phyloP scores from a whole-genome alignment of 35 echinoderm and acorn worm species.

The Apostichopus californicus region DNA sequence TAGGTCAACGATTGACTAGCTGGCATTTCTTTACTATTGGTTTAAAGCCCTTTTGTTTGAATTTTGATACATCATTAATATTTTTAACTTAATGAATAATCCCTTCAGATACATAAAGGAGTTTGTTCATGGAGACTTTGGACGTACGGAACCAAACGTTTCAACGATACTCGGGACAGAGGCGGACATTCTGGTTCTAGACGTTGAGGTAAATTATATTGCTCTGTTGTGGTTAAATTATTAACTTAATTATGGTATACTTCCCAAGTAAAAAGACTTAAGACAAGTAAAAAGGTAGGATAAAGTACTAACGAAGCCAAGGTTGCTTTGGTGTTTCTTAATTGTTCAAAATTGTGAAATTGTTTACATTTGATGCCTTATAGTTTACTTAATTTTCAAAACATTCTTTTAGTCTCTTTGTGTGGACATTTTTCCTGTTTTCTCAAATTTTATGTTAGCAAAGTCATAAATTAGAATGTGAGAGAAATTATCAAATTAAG shows the following conservation, averaged over 20 bases:
- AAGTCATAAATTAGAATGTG: too few species aligned
- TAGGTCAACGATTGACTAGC: too few species aligned
- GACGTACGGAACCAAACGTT: conserved; percentile 83
- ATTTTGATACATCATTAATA: neutral
- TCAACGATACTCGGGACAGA: conserved; percentile 70
- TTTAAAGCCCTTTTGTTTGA: neutral
- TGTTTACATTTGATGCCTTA: too few species aligned
- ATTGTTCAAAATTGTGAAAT: too few species aligned
- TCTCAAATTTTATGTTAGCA: too few species aligned
- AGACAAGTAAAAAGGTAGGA: too few species aligned
- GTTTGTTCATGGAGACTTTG: conserved; percentile 98
- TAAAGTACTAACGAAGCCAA: too few species aligned
- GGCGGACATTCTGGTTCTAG: conserved; percentile 84
- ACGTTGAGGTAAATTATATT: conserved; percentile 81
- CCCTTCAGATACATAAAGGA: conserved; percentile 93
- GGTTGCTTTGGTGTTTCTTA: too few species aligned
- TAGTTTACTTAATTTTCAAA: too few species aligned
- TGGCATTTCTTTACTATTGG: neutral
- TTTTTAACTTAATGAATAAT: neutral
- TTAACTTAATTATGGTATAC: neutral
- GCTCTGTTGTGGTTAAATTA: neutral
- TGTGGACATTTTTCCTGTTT: too few species aligned
- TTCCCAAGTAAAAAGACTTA: neutral
- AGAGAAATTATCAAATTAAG: too few species aligned
- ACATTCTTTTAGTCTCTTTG: too few species aligned